Percentiles rank a stretch among this genome's conserved stretches.
These are phyloP conservation scores for Paramisgurnus dabryanus DNA, from an alignment of 2,113 vertebrate genomes.

Conservation along the genomic window DNA sequence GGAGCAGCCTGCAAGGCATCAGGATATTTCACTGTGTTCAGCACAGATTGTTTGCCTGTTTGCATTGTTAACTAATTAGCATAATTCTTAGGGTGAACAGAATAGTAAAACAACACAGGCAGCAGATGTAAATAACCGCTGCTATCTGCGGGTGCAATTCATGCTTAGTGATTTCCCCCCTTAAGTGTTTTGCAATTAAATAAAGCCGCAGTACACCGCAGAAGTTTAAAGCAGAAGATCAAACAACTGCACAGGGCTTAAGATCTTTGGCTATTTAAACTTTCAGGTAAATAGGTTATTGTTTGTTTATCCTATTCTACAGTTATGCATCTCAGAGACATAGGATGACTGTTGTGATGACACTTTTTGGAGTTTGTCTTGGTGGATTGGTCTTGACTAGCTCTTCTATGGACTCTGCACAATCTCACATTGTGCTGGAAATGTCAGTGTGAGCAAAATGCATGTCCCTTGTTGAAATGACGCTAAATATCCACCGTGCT, in stretches of 20 bases:
- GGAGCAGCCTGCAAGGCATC: no score
- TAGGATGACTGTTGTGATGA: neutral
- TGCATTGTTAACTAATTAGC: no score
- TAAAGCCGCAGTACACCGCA: neutral
- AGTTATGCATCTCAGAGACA: neutral
- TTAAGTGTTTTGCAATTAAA: conserved; percentile 35
- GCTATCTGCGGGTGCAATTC: no score
- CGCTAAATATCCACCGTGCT: neutral
- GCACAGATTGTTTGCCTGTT: no score
- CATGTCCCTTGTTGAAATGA: conserved; percentile 5
- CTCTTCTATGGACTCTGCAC: conserved; percentile 18
- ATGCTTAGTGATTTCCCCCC: neutral
- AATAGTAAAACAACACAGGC: no score
- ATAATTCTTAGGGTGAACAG: no score
- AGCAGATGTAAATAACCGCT: no score
- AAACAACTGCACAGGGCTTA: neutral
- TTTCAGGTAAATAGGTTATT: neutral
- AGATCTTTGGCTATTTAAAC: neutral
- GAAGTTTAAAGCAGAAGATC: neutral
- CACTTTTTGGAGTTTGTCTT: conserved; percentile 13
- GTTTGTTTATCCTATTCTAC: conserved; percentile 5
- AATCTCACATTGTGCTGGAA: conserved; percentile 49
- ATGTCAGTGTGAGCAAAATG: conserved; percentile 29
- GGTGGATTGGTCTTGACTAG: neutral
- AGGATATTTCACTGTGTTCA: no score